Percentiles rank a stretch among this genome's conserved stretches.
These are phyloP conservation scores for Cyanoliseus patagonus DNA, from an alignment of 2,113 vertebrate genomes.

Conservation along the genomic window DNA sequence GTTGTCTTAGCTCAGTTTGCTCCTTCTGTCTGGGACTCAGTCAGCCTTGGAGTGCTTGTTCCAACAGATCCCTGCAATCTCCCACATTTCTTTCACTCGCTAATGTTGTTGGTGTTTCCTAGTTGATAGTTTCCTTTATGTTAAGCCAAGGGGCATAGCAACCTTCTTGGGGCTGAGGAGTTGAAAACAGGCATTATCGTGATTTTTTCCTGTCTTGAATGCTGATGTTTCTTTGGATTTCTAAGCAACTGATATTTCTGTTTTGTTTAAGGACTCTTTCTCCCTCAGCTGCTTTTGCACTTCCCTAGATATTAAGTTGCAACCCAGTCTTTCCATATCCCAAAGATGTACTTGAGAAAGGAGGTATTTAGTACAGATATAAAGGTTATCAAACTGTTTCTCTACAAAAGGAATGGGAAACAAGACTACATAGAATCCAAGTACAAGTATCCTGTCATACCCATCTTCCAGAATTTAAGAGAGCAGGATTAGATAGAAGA, in stretches of 20 bases:
- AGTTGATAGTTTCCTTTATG: not conserved
- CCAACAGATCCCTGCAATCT: not conserved
- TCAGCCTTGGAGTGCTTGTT: not conserved
- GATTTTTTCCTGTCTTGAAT: not conserved
- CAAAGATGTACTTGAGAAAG: not conserved
- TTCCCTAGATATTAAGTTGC: not conserved
- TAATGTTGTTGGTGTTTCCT: not conserved
- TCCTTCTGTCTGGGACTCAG: not conserved
- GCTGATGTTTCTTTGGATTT: not conserved
- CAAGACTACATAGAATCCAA: not conserved
- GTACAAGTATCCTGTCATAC: slow-evolving; percentile 25
- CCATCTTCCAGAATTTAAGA: not conserved
- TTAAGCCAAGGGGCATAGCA: not conserved
- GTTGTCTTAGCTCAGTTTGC: not conserved
- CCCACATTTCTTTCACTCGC: not conserved
- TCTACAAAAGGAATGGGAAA: not conserved
- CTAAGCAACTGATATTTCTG: not conserved
- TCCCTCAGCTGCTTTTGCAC: not conserved
- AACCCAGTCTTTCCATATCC: not conserved
- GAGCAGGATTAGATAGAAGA: not conserved
- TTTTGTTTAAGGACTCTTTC: not conserved
- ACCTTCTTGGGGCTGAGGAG: not conserved
- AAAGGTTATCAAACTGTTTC: not conserved
- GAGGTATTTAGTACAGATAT: not conserved
- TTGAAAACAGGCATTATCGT: not conserved